Base-by-base conservation (phyloP, 1,140 invertebrate genomes). In the Thaumetopoea pityocampa region DNA sequence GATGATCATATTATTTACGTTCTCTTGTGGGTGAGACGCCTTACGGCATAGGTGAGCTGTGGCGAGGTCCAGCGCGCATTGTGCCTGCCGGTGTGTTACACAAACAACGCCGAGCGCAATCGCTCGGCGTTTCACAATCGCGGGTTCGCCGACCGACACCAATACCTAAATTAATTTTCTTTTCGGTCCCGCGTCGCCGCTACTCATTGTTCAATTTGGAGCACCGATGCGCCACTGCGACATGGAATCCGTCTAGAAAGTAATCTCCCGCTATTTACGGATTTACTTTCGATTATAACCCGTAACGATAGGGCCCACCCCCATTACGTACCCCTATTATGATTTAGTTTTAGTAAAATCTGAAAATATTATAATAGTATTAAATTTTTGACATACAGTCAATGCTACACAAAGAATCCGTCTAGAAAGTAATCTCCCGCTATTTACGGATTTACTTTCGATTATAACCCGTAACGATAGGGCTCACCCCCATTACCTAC, bases 81-180 rank as follows among this genome's bases (percentile, higher is more conserved):
- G 70, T 76, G 63, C 56, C 54, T 67, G 58, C 59, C 60, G 53
- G 58, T 62, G 56, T 64, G 64, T 81, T 79, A 71, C 77, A 77
- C 77, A 81, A 81, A 81, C 71, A 62, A 61, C 58, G 58, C 55
- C 54, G 64, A 71, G 67, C 67, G 67, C 78, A 76, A 77, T 76
- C 74, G 68, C 64, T 66, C 61, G 62, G 37, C 56, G 70, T 82
- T 82, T 79, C 76, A 78, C 76, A 82, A 82, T 70, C 57, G 53
- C 58, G 68, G 67, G 78, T 64, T 82, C 78, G 54, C 46, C 61
- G 73, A 71, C 77, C 72, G 73, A 64, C 78, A 82, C 76, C 66
- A 69, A 82, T 82, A 80, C 78, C 78, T 82, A 82, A 73, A 82
- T 82, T 82, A 79, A 78, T 82, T 82, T 79, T 78, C 74, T 79